Conservation (phyloP, 2,113 vertebrate species). For the Tenrec ecaudatus region DNA sequence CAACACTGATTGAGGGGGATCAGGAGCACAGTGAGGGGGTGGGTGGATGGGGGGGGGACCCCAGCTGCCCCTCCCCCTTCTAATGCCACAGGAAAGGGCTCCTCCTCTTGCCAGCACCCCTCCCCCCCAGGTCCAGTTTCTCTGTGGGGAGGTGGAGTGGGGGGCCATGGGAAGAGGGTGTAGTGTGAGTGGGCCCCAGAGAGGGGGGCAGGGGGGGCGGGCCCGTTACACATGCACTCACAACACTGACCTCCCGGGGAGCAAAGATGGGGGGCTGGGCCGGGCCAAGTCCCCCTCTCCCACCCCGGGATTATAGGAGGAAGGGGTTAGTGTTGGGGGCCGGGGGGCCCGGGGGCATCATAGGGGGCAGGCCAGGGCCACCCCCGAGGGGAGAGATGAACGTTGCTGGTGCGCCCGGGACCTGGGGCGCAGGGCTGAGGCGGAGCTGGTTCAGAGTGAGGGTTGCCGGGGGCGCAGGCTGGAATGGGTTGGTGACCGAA, state of each 20-base stretch:
- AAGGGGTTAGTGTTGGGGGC: slow-evolving; percentile 90
- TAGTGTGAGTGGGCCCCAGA: slow-evolving; percentile 78
- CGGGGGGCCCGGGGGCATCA: slow-evolving; percentile 88
- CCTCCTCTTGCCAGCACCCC: slow-evolving; percentile 54
- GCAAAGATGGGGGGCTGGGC: neutral
- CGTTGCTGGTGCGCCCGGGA: slow-evolving; percentile 78
- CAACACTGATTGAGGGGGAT: slow-evolving; percentile 71
- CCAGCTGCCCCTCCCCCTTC: slow-evolving; percentile 61
- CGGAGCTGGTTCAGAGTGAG: slow-evolving; percentile 93
- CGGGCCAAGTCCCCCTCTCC: slow-evolving; percentile 11
- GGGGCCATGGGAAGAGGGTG: slow-evolving; percentile 36
- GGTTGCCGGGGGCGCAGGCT: slow-evolving; percentile 84
- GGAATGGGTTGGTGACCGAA: slow-evolving; percentile 85
- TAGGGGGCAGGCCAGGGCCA: slow-evolving; percentile 88
- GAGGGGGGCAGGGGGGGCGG: neutral
- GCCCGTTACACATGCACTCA: slow-evolving; percentile 80
- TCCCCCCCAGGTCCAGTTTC: slow-evolving; percentile 44
- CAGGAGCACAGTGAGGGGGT: neutral
- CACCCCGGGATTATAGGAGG: slow-evolving; percentile 86
- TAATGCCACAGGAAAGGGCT: slow-evolving; percentile 73
- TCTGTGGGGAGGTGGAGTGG: neutral
- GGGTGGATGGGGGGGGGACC: neutral
- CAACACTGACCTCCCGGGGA: slow-evolving; percentile 68
- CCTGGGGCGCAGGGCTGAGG: slow-evolving; percentile 91
- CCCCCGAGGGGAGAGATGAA: slow-evolving; percentile 83